These are phyloP conservation scores for Blera fallax DNA, from an alignment of 2,888 invertebrate species.

Conservation along the genomic window DNA sequence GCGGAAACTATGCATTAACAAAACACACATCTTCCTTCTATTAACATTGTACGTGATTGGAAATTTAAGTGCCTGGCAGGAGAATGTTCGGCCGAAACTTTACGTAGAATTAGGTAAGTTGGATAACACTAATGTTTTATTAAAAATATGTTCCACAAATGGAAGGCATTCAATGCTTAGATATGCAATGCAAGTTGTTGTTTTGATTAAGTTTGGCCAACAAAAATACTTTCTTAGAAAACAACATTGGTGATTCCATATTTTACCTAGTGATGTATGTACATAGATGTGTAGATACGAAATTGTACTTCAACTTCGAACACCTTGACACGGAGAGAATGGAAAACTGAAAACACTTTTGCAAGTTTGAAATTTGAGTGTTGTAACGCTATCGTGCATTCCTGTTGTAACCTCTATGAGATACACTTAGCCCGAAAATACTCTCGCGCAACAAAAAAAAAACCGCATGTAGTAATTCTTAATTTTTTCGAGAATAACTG, in stretches of 20 bases:
- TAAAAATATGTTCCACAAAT: neutral
- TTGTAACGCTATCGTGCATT: too few species aligned
- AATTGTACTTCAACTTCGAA: too few species aligned
- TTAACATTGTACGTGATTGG: constrained; percentile 81
- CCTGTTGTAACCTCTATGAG: too few species aligned
- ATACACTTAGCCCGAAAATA: too few species aligned
- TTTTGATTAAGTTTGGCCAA: neutral
- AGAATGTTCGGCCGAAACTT: constrained; percentile 95
- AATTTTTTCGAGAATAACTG: too few species aligned
- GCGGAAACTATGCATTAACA: constrained; percentile 52
- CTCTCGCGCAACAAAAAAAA: too few species aligned
- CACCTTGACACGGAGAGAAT: neutral
- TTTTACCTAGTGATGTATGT: neutral
- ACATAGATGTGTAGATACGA: neutral
- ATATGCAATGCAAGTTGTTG: neutral
- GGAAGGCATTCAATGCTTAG: neutral
- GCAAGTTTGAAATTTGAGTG: too few species aligned
- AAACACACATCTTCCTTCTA: constrained; percentile 80
- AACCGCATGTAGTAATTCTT: too few species aligned
- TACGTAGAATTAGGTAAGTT: constrained; percentile 95
- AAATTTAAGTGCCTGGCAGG: constrained; percentile 89
- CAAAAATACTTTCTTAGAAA: neutral
- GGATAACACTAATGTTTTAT: neutral
- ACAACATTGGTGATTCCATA: neutral
- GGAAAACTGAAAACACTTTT: too few species aligned